These are phyloP conservation scores for Alectura lathami DNA, from an alignment of 2,113 vertebrate genomes.

Conservation along the genomic window DNA sequence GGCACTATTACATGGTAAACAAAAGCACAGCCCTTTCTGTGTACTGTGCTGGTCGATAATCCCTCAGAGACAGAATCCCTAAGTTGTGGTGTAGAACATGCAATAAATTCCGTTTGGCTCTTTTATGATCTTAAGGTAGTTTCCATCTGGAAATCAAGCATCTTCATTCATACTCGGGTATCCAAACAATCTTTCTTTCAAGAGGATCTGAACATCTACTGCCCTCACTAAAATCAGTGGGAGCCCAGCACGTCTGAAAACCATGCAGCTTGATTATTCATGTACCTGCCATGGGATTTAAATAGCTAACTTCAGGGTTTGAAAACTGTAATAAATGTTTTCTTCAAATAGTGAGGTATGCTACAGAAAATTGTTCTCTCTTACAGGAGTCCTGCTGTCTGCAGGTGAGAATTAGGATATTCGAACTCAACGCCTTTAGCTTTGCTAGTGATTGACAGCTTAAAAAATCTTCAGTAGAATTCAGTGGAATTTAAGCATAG, in stretches of 20 bases:
- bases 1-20: neutral
- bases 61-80: neutral
- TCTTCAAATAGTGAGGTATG: neutral
- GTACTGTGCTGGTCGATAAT: neutral
- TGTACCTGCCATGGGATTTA: neutral
- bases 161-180: neutral
- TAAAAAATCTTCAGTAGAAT: neutral
- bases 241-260: neutral
- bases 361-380: neutral
- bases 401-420: neutral
- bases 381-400: neutral
- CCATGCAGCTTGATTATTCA: neutral
- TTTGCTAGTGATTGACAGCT: neutral
- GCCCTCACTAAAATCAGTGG: constrained; percentile 18
- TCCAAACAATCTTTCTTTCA: constrained; percentile 20
- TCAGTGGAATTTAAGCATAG: neutral
- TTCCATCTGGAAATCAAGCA: neutral
- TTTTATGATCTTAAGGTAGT: neutral
- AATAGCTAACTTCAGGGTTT: constrained; percentile 6
- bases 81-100: accelerated
- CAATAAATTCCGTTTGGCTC: neutral
- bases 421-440: neutral
- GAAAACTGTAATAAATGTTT: neutral
- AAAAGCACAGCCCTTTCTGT: neutral
- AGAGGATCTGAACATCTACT: neutral